Base-by-base conservation (phyloP, 2,888 invertebrate genomes). In the Cosmorhoe ocellata region DNA sequence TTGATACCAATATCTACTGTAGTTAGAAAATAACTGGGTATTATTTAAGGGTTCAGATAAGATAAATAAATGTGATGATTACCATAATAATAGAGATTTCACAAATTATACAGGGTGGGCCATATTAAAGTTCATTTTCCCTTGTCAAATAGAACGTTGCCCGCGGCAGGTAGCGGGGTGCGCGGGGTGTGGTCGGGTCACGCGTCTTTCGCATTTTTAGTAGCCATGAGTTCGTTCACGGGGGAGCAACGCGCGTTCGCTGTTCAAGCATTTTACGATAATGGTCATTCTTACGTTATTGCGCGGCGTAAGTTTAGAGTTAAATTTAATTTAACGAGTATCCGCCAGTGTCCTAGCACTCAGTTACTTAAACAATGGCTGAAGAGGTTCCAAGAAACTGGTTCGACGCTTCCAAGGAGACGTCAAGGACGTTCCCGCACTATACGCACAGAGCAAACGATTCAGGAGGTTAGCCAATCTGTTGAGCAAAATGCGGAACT, bases 351-450 rank as follows among this genome's bases (percentile, higher is more conserved):
- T 22, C 34, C 34, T 34, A 34, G 34, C 34, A 54, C 50, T 50
- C 50, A 46, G 38, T 55, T 49, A 49, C 44, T 54, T 46, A 50
- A 54, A 40, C 45, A 54, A 45, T 50, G 40, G 51, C 44, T 50
- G 27, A 50, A 50, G 39, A 50, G 46, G 47, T 50, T 50, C 39
- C 30, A 55, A 47, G 33, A 45, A 47, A 55, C 55, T 36, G 46
- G 50, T 50, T 55, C 55, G 38, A 55, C 50, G 36, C 38, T 44
- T 26, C 49, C 44, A 49, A 49, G 12, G 41, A 45, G 36, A 45
- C 18, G 18, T 18, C 18, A 5, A 18, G 18, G 18, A 3, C 18
- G 18, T 18, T 18, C 18, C 18, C 18, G 18, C 18, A 18, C 18
- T 3, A 5, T 18, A 18, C 18, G 18, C 18, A 18, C 18, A 18